These are phyloP conservation scores for Chloroclysta siterata DNA, from an alignment of 2,888 invertebrate species.

Conservation along the genomic window DNA sequence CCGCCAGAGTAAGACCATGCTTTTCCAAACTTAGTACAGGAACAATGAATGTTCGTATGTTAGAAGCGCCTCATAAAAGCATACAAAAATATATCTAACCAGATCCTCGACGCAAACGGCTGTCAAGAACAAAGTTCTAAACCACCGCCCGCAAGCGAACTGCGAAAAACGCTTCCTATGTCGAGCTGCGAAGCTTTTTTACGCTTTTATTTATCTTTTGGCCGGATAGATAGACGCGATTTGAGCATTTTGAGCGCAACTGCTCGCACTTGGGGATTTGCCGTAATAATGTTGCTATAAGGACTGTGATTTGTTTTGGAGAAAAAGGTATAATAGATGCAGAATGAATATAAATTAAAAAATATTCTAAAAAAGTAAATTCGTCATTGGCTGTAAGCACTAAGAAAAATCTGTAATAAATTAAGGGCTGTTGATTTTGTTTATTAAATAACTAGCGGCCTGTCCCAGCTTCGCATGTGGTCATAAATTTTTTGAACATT, in stretches of 20 bases:
- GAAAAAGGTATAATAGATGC: background rate
- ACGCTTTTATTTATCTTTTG: conserved; percentile 30
- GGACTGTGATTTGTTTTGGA: background rate
- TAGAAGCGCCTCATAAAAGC: conserved; percentile 1
- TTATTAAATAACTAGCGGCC: too few species aligned
- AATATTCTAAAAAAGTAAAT: too few species aligned
- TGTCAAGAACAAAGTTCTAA: conserved; percentile 65
- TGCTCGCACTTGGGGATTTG: conserved; percentile 12
- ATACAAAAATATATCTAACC: conserved; percentile 16
- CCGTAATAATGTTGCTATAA: conserved; percentile 4
- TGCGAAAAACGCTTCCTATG: conserved; percentile 72
- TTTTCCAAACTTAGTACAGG: background rate
- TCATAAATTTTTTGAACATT: too few species aligned
- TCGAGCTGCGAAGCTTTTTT: conserved; percentile 33
- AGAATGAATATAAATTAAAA: too few species aligned
- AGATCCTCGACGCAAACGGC: conserved; percentile 42
- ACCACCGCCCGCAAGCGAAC: conserved; percentile 44
- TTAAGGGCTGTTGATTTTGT: too few species aligned
- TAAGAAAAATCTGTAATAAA: too few species aligned
- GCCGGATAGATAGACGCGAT: conserved; percentile 17
- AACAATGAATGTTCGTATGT: background rate
- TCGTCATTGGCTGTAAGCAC: too few species aligned
- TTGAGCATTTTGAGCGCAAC: conserved; percentile 9
- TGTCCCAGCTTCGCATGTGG: too few species aligned
- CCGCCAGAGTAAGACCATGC: background rate